A percentile compares a stretch with the other conserved stretches of the same genome.
phyloP scores from a whole-genome alignment of 2,888 invertebrate species.

The Junonia oenone region DNA sequence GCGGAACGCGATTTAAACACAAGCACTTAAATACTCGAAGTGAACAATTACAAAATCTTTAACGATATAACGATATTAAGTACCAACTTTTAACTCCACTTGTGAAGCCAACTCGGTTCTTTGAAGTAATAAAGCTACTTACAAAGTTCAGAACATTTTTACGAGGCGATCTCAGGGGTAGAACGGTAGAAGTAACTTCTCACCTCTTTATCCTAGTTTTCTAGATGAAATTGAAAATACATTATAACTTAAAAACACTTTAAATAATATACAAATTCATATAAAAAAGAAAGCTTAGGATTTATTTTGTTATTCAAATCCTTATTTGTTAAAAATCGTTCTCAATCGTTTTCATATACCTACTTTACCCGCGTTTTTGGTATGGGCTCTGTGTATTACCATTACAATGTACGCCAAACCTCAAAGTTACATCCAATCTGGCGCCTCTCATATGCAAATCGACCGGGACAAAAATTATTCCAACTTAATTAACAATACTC shows the following conservation, averaged over 20 bases:
- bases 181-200: background rate
- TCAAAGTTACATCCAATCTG: background rate
- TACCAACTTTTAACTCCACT: background rate
- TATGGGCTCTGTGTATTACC: constrained; percentile 9
- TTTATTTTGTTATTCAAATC: background rate
- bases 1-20: too few relatives aligned
- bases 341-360: too few relatives aligned
- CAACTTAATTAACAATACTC: constrained; percentile 6
- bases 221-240: background rate
- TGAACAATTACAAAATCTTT: background rate
- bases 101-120: background rate
- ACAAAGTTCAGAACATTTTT: background rate
- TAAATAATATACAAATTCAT: background rate
- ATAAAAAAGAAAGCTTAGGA: background rate
- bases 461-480: constrained; percentile 4
- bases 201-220: background rate
- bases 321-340: too few relatives aligned
- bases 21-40: too few relatives aligned
- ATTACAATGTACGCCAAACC: constrained; percentile 15
- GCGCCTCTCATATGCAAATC: constrained; percentile 20
- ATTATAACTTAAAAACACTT: background rate
- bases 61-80: background rate
- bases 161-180: background rate
- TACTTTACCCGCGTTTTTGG: too few relatives aligned
- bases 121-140: background rate